A percentile compares a stretch with the other conserved stretches of the same genome.
Evolutionary conservation across 2,888 invertebrate species (phyloP).

Genomic region (Synanthedon vespiformis): DNA sequence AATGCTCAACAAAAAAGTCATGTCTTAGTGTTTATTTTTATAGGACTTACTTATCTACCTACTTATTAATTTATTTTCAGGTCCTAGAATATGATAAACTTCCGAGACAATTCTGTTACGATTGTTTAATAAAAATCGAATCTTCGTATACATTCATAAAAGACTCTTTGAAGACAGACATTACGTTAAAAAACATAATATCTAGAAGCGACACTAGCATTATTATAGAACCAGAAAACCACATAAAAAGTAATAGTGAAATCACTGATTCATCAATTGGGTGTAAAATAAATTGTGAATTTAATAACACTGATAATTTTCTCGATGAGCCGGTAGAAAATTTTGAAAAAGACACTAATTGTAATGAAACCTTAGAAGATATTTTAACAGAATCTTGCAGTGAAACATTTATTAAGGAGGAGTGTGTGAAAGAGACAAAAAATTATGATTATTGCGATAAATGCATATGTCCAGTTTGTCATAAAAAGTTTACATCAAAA

Average conservation of each 20-base stretch:
- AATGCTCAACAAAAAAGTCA: neutral
- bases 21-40: too few relatives aligned
- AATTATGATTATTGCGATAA: conserved; percentile 14
- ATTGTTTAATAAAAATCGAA: conserved; percentile 59
- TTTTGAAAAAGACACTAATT: neutral
- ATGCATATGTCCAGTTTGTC: conserved; percentile 36
- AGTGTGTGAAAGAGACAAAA: neutral
- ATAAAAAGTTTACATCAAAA: conserved; percentile 39
- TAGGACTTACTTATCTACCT: too few relatives aligned
- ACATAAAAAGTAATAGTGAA: neutral
- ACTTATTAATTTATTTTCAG: conserved; percentile 16
- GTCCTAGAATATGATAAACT: conserved; percentile 44
- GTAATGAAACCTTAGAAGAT: neutral
- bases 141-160: conserved; percentile 58
- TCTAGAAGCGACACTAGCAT: conserved; percentile 33
- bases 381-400: neutral
- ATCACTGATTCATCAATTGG: neutral
- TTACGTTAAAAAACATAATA: conserved; percentile 40
- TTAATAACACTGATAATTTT: neutral
- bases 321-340: neutral
- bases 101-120: conserved; percentile 63
- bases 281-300: neutral
- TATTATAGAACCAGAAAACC: conserved; percentile 24
- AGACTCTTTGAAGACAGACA: conserved; percentile 44
- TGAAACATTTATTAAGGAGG: neutral